phyloP scores from a whole-genome alignment of 2,888 invertebrate species.

The Allolobophora icterica region DNA sequence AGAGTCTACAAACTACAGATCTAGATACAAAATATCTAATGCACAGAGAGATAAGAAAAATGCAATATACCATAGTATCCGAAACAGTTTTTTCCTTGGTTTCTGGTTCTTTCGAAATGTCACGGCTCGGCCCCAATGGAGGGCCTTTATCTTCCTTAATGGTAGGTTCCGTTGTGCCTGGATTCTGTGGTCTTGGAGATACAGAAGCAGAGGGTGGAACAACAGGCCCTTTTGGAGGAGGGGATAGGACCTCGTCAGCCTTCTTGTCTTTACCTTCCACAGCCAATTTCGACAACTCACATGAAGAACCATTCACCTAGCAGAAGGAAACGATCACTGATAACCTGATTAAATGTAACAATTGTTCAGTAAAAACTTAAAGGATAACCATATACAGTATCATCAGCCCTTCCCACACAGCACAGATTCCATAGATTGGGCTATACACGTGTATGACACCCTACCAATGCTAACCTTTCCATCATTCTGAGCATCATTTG shows the following conservation, averaged over 20 bases:
- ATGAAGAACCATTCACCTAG: background rate
- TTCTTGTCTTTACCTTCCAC: background rate
- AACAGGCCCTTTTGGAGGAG: slow-evolving; percentile 5
- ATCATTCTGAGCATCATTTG: background rate
- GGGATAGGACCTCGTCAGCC: background rate
- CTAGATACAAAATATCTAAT: background rate
- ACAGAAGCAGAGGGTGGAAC: slow-evolving; percentile 6
- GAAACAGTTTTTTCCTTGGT: slow-evolving; percentile 7
- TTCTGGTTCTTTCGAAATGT: slow-evolving; percentile 22
- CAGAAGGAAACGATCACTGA: background rate
- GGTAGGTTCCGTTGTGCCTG: background rate
- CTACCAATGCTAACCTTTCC: background rate
- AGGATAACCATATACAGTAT: background rate
- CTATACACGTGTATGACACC: too few species aligned
- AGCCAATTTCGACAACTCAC: background rate
- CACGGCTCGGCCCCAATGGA: background rate
- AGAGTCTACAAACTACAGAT: background rate
- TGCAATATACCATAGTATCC: background rate
- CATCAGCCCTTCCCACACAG: too few species aligned
- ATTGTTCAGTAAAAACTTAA: background rate
- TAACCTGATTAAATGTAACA: background rate
- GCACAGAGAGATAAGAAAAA: background rate
- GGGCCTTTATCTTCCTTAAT: background rate
- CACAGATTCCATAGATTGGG: too few species aligned
- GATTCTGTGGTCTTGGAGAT: background rate